These are phyloP conservation scores for Lumbricus terrestris DNA, from an alignment of 2,888 invertebrate genomes.

Conservation along the genomic window DNA sequence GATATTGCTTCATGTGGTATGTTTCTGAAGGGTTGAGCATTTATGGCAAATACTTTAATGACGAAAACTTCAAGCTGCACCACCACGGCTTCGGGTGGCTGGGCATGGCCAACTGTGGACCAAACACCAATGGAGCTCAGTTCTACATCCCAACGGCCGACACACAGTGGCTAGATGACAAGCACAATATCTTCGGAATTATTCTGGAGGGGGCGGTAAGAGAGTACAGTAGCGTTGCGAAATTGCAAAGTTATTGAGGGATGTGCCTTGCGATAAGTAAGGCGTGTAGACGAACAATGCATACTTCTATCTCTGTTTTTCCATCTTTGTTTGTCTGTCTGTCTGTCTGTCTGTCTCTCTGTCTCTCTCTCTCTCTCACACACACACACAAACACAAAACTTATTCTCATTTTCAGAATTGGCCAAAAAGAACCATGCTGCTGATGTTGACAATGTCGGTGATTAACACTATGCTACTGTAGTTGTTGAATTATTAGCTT, in stretches of 20 bases:
- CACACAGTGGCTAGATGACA: slow-evolving; percentile 74
- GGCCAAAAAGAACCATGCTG: neutral
- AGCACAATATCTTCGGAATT: slow-evolving; percentile 98
- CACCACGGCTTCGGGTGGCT: slow-evolving; percentile 96
- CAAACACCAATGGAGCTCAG: slow-evolving; percentile 96
- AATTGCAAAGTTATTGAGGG: neutral
- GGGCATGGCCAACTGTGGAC: slow-evolving; percentile 97
- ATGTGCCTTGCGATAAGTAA: neutral
- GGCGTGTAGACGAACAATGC: neutral
- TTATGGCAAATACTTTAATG: slow-evolving; percentile 86
- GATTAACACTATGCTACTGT: too few species aligned
- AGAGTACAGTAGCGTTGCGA: neutral
- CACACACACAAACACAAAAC: too few species aligned
- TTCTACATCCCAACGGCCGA: slow-evolving; percentile 91
- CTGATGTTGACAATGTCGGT: too few species aligned
- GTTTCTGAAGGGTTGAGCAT: slow-evolving; percentile 70
- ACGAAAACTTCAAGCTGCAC: slow-evolving; percentile 95
- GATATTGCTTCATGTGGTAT: slow-evolving; percentile 60
- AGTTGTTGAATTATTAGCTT: too few species aligned
- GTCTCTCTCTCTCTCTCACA: too few species aligned
- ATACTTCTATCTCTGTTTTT: too few species aligned
- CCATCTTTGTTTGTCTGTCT: too few species aligned
- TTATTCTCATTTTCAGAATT: too few species aligned
- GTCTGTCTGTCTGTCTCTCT: too few species aligned
- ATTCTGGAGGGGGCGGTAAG: slow-evolving; percentile 76